Base-by-base conservation (phyloP, 2,797 vertebrate genomes). In the Loris lydekkerianus region DNA sequence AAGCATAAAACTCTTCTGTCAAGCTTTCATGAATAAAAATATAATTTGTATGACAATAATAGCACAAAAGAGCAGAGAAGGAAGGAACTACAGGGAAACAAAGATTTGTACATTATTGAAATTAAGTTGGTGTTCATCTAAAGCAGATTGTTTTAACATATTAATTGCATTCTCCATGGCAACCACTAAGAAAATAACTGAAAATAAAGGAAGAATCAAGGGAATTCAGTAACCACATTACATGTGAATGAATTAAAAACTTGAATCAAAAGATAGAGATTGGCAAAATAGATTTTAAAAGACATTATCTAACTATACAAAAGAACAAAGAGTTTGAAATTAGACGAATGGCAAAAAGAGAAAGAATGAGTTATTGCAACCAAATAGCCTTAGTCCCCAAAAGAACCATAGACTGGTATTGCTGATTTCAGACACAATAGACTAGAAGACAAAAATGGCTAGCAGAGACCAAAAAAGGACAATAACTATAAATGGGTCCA, bases 121-220 rank as follows among this genome's bases (percentile, higher is more conserved):
- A 91, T 88, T 91, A 90, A 73, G 11, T 78, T 84, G 25, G 49
- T 96, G 84, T 91, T 88, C 93, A 93, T 84, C 25, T 69, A 43
- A 97, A 58, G 15, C 40, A 37, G 65, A 87, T 83, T 87, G 34
- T 61, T 92, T 87, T 83, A 91, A 7, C 46, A 67, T 85, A 17
- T 63, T 91, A 93, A 58, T 72, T 85, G 17, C 18, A 49, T 75
- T 84, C 58, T 73, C 73, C 73, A 91, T 23, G 29, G 60, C 14
- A 95, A 88, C 31, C 31, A 93, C 40, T 58, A 69, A 17, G 37
- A 67, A 90, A 69, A 63, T 37, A 40, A 65, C 29, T 69, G 56
- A 34, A 84, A 81, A 93, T 77, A 86, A 83, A 15, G 83, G 40
- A 80, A 87, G 67, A 69, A 94, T 75, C 23, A 89, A 95, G 25